These are phyloP conservation scores for Chelonia mydas DNA, from an alignment of 2,797 vertebrate species.

Conservation along the genomic window DNA sequence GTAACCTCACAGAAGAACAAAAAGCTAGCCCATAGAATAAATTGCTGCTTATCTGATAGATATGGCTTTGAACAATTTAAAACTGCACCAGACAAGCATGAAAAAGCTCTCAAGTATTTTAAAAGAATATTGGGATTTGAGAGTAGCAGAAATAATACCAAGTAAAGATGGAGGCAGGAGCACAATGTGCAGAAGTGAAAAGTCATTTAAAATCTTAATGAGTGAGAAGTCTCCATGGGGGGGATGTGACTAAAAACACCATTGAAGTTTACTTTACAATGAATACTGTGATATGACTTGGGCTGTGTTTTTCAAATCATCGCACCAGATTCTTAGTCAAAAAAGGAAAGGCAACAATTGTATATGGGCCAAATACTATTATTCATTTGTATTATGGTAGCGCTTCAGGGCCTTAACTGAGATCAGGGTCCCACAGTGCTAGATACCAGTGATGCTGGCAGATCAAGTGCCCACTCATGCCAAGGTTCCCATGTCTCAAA, in stretches of 20 bases:
- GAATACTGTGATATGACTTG: not conserved
- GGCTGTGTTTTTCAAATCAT: not conserved
- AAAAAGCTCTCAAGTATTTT: not conserved
- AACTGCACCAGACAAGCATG: not conserved
- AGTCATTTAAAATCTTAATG: not conserved
- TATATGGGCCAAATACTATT: not conserved
- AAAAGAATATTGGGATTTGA: not conserved
- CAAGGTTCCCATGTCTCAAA: not conserved
- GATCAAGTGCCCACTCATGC: not conserved
- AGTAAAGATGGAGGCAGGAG: not conserved
- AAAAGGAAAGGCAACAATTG: not conserved
- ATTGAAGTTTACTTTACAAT: not conserved
- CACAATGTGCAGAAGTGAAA: not conserved
- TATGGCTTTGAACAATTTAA: constrained; percentile 16
- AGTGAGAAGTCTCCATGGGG: not conserved
- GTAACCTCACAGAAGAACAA: not conserved
- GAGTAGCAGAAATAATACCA: not conserved
- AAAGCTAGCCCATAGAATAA: not conserved
- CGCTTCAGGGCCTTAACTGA: not conserved
- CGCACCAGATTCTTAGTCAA: too few relatives aligned
- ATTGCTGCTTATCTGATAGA: not conserved
- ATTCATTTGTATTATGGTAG: not conserved
- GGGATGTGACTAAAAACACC: not conserved
- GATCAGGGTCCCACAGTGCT: not conserved
- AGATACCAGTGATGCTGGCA: not conserved